phyloP scores from a whole-genome alignment of 2,113 vertebrate genomes.

The Ranitomeya imitator region DNA sequence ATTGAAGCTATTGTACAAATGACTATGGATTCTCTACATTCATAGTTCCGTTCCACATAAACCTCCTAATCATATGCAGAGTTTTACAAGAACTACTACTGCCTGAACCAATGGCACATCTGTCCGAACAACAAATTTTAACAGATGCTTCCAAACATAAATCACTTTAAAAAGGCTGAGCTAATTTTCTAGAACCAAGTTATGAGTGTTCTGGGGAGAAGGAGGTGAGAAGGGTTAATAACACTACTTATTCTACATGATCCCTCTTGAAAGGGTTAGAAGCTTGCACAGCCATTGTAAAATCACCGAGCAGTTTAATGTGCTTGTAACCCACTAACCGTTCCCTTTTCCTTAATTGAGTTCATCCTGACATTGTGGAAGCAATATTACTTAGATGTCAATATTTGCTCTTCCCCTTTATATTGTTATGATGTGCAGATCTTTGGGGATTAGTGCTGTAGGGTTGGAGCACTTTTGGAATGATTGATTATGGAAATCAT shows the following conservation, averaged over 20 bases:
- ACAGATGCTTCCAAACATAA: slow-evolving; percentile 15
- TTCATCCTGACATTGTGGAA: slow-evolving; percentile 68
- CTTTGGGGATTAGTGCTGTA: slow-evolving; percentile 47
- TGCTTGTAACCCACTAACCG: slow-evolving; percentile 47
- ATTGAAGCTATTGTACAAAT: no score
- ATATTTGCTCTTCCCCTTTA: slow-evolving; percentile 71
- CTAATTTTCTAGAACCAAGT: slow-evolving; percentile 2
- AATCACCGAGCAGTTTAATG: slow-evolving; percentile 37
- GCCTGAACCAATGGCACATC: not conserved
- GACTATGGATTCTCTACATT: no score
- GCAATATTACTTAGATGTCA: slow-evolving; percentile 69
- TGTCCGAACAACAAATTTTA: not conserved
- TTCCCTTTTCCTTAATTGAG: slow-evolving; percentile 72
- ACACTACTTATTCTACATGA: slow-evolving; percentile 43
- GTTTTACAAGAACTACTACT: not conserved
- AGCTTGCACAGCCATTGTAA: slow-evolving; percentile 36
- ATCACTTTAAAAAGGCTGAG: slow-evolving; percentile 26
- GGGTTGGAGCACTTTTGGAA: slow-evolving; percentile 58
- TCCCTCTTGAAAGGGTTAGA: slow-evolving; percentile 33
- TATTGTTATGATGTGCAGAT: slow-evolving; percentile 61
- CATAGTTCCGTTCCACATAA: not conserved
- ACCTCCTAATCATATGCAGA: not conserved
- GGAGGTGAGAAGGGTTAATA: slow-evolving; percentile 45
- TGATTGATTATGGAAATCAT: slow-evolving; percentile 58
- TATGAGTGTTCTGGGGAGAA: slow-evolving; percentile 16